Evolutionary conservation across 1,140 invertebrate species (phyloP).

Genomic region (Caenorhabditis briggsae): DNA sequence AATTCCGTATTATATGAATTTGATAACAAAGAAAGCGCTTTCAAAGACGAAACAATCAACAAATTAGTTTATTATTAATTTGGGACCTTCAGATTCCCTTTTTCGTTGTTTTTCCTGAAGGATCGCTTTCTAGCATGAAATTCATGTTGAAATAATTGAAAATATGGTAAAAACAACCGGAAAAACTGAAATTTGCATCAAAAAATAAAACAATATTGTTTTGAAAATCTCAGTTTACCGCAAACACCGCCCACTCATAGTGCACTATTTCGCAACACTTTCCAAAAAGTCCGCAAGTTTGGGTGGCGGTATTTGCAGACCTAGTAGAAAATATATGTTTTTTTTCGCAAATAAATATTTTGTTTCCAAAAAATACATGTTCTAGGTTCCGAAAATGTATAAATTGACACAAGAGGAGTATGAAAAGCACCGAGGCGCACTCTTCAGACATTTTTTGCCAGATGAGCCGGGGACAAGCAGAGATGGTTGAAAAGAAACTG

Average conservation of each 20-base stretch:
- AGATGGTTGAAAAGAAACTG: not conserved
- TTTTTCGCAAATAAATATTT: not conserved
- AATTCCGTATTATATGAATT: too few species aligned
- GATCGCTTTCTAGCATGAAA: too few species aligned
- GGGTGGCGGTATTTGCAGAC: slow-evolving; percentile 31
- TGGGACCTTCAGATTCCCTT: too few species aligned
- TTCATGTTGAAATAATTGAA: too few species aligned
- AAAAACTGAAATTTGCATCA: not conserved
- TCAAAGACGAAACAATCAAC: too few species aligned
- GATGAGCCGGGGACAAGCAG: slow-evolving; percentile 9
- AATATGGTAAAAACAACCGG: not conserved
- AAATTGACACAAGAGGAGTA: slow-evolving; percentile 56
- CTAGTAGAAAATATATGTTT: not conserved
- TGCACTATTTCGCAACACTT: not conserved
- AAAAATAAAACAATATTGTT: not conserved
- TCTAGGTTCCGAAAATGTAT: slow-evolving; percentile 36
- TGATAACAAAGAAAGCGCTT: too few species aligned
- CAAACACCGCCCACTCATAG: not conserved
- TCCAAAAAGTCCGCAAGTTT: not conserved
- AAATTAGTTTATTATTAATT: too few species aligned
- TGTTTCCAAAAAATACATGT: not conserved
- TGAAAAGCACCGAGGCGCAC: slow-evolving; percentile 50
- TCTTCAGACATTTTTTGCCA: slow-evolving; percentile 54
- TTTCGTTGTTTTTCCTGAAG: too few species aligned
- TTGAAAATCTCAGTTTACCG: not conserved